Percentiles rank a stretch among this genome's conserved stretches.
These are phyloP conservation scores for Podotricha telesiphe DNA, from an alignment of 2,888 invertebrate species.

Conservation along the genomic window DNA sequence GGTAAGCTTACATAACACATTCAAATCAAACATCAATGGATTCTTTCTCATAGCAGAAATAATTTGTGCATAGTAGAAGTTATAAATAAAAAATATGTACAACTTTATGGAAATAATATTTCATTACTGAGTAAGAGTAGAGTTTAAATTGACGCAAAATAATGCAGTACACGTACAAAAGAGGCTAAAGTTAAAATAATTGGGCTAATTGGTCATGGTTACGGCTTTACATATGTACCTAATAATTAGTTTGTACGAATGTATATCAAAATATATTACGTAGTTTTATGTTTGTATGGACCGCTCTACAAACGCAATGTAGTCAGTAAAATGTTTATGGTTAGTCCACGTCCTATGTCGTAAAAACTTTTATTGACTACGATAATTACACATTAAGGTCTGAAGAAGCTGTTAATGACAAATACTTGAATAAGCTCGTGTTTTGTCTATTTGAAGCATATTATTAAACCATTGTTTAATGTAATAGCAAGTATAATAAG, in stretches of 20 bases:
- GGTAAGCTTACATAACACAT: slow-evolving; percentile 78
- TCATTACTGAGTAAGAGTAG: background rate
- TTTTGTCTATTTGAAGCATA: background rate
- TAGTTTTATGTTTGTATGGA: background rate
- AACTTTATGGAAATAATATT: background rate
- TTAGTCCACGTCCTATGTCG: background rate
- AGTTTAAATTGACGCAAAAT: slow-evolving; percentile 19
- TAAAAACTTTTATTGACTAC: slow-evolving; percentile 2
- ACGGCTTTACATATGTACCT: too few relatives aligned
- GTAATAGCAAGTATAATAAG: background rate
- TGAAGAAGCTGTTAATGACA: background rate
- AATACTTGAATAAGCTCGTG: background rate
- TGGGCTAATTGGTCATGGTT: slow-evolving; percentile 7
- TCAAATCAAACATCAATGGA: too few relatives aligned
- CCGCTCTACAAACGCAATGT: background rate
- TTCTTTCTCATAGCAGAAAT: too few relatives aligned
- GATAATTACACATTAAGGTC: slow-evolving; percentile 4
- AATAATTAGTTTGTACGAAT: background rate
- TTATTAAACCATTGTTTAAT: background rate
- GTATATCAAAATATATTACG: background rate
- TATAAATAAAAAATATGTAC: too few relatives aligned
- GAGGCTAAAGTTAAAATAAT: slow-evolving; percentile 12
- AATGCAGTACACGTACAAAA: slow-evolving; percentile 20
- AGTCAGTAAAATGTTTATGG: slow-evolving; percentile 14
- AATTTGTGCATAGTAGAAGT: too few relatives aligned